Base-by-base conservation (phyloP, 64 coral and sea anemone species). In the Stylophora pistillata region DNA sequence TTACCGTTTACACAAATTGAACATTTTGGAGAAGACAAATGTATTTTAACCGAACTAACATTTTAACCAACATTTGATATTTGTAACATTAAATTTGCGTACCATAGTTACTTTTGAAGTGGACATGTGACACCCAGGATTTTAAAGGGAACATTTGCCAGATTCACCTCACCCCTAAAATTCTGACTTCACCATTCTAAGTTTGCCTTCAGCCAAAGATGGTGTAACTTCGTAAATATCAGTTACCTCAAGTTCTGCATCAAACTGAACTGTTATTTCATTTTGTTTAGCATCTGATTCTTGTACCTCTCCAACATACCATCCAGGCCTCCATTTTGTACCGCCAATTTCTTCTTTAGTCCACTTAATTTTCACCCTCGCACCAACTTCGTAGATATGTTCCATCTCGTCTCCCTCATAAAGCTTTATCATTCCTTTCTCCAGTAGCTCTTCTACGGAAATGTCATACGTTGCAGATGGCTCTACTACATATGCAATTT, bases 291-390 rank as follows among this genome's bases (percentile, higher is more conserved):
- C 41, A 53, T 57, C 29, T 16, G 85, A 73, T n/a, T 73, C 61
- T 30, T 87, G 69, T 28, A 87, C 85, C 12, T 87, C 85, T 23
- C 85, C 85, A 56, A 73, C 41, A 74, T 87, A 87, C 85, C 85
- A 87, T 27, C 85, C 85, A 53, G 85, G 5, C 68, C 85, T 87
- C 85, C 85, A 86, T 12, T 64, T 64, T 72, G 52, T 68, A 27
- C 74, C 53, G 54, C 85, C 85, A 47, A 87, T 87, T 58, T 87
- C 70, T 20, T 74, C 66, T 74, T 0, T 87, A 52, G 66, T 87
- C 0, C 85, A 87, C 56, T 18, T 74, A n/a, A 87, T 30, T 74
- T 73, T 74, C 55, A 74, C 71, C 32, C 32, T 72, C 21, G 66
- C 53, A 17, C 85, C 85, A 54, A 87, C 55, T 87, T 87, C 85